Evolutionary conservation across 2,888 invertebrate genomes (phyloP).

Genomic region (Psylliodes chrysocephalus): DNA sequence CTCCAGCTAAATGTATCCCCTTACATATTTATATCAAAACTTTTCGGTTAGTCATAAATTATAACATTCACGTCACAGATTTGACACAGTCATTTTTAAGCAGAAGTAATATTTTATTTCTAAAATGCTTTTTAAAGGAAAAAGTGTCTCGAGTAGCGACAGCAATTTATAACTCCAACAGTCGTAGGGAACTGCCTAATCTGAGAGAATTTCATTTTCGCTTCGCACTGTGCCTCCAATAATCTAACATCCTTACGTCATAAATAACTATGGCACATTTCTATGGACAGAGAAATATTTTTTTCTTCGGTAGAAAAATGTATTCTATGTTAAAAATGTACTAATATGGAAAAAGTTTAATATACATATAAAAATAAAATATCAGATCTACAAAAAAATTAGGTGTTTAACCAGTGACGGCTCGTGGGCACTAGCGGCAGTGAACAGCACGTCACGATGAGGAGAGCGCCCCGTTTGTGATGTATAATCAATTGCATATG

Average conservation of each 20-base stretch:
- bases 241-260: constrained; percentile 21
- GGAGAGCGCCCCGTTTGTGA: too few species aligned
- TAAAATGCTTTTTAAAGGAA: constrained; percentile 30
- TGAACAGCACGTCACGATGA: too few species aligned
- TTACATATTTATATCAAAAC: constrained; percentile 26
- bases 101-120: constrained; percentile 30
- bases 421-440: too few species aligned
- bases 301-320: too few species aligned
- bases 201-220: constrained; percentile 28
- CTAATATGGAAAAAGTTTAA: too few species aligned
- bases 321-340: too few species aligned
- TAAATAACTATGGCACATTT: constrained; percentile 28
- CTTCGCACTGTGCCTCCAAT: constrained; percentile 19
- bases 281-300: constrained; percentile 7
- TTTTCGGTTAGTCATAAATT: constrained; percentile 31
- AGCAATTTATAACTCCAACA: constrained; percentile 33
- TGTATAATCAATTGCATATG: too few species aligned
- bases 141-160: constrained; percentile 27
- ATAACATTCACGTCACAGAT: constrained; percentile 29
- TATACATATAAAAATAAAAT: too few species aligned
- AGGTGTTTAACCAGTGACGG: too few species aligned
- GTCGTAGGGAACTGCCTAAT: constrained; percentile 28
- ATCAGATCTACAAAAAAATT: too few species aligned
- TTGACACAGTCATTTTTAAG: constrained; percentile 34
- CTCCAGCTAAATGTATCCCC: constrained; percentile 12